A percentile compares a stretch with the other conserved stretches of the same genome.
Evolutionary conservation across 2,113 vertebrate species (phyloP).

Genomic region (Pterocles burchelli): DNA sequence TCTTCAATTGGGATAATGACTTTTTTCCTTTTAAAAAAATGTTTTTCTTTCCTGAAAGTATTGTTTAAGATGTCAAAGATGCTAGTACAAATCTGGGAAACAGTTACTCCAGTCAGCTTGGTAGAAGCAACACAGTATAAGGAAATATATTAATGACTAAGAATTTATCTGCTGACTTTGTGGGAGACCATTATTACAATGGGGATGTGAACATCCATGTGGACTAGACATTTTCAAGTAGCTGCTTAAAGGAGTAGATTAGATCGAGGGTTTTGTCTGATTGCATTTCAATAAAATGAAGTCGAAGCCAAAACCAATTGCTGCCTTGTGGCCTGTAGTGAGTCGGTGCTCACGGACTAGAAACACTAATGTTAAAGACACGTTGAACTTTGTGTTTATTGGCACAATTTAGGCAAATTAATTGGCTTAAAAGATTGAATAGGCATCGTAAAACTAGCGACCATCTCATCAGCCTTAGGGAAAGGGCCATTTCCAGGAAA

Average conservation of each 20-base stretch:
- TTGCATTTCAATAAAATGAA: background rate
- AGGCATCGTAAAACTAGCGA: background rate
- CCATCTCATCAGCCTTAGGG: background rate
- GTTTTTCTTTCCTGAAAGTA: background rate
- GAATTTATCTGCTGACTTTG: background rate
- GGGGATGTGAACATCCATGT: background rate
- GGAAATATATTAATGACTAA: background rate
- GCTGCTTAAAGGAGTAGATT: background rate
- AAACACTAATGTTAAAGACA: background rate
- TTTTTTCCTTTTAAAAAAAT: fast-evolving
- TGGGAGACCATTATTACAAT: background rate
- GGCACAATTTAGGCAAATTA: background rate
- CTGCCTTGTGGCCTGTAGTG: background rate
- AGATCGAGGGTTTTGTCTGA: background rate
- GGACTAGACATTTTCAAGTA: background rate
- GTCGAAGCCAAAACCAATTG: background rate
- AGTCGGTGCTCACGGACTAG: background rate
- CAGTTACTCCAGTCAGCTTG: background rate
- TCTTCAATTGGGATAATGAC: background rate
- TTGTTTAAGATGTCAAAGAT: background rate
- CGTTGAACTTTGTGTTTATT: background rate
- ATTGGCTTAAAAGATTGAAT: background rate
- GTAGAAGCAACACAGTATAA: background rate
- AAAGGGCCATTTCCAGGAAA: background rate
- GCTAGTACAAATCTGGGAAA: background rate